Conservation (phyloP, 2,797 vertebrate genomes). For the Nasua narica region DNA sequence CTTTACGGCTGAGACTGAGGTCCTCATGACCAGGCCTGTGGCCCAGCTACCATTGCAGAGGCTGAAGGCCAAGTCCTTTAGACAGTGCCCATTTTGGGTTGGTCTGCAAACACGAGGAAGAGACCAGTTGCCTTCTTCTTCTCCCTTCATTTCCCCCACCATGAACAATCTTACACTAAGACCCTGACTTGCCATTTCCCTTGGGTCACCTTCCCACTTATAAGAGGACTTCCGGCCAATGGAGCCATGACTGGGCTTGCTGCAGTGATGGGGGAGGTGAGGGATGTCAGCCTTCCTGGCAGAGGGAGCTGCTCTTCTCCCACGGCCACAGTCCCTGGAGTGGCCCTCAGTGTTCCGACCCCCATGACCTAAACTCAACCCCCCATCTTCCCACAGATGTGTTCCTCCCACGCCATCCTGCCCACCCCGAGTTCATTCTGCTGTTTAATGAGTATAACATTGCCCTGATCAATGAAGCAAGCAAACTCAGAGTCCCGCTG, state of each 20-base stretch:
- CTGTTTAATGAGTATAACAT: background rate
- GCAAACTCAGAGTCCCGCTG: background rate
- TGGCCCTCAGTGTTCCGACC: background rate
- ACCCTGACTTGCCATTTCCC: background rate
- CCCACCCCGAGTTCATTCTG: background rate
- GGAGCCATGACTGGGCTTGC: background rate
- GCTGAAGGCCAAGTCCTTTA: background rate
- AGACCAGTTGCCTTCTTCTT: background rate
- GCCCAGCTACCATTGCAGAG: background rate
- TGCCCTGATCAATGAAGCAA: background rate
- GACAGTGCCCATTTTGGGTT: background rate
- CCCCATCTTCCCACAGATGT: background rate
- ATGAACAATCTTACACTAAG: background rate
- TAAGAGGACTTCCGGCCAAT: background rate
- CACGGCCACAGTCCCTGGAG: background rate
- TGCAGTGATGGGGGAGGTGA: too few species aligned
- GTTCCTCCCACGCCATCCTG: background rate
- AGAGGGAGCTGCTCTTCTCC: background rate
- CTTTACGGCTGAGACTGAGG: background rate
- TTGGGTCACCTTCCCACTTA: background rate
- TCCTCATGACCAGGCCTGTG: background rate
- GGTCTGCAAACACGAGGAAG: background rate
- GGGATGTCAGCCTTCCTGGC: too few species aligned
- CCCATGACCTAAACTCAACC: background rate
- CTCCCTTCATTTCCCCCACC: background rate